Evolutionary conservation across 2,888 invertebrate genomes (phyloP).

Genomic region (Rotaria macrura): DNA sequence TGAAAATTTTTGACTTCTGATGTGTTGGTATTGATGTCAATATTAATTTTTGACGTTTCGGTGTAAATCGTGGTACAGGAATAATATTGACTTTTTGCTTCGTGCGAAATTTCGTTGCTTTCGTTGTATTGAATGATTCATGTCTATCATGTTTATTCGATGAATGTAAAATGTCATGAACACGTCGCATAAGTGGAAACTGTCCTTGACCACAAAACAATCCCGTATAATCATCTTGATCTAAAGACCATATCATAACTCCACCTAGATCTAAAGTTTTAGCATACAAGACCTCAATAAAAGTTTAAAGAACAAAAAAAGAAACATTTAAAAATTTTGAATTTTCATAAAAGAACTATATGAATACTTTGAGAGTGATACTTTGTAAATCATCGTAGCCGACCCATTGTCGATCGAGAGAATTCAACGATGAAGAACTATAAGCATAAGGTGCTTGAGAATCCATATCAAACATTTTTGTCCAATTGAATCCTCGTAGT

Average conservation of each 20-base stretch:
- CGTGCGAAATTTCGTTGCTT: background rate
- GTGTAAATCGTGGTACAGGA: background rate
- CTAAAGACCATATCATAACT: background rate
- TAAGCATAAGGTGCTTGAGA: background rate
- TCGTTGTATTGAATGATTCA: background rate
- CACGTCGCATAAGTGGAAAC: background rate
- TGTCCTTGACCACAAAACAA: background rate
- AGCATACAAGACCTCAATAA: background rate
- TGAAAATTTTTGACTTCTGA: background rate
- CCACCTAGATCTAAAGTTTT: background rate
- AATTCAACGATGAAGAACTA: background rate
- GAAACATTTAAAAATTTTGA: background rate
- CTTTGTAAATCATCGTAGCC: background rate
- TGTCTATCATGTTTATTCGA: background rate
- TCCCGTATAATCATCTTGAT: constrained; percentile 6
- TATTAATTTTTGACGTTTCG: background rate
- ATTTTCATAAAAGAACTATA: background rate
- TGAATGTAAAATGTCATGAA: background rate
- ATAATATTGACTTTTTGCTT: background rate
- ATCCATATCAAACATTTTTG: background rate
- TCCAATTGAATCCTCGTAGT: background rate
- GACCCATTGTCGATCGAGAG: background rate
- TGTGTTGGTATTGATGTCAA: background rate
- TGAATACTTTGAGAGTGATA: background rate
- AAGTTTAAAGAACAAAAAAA: background rate